Evolutionary conservation across 1,140 invertebrate species (phyloP), one percentile per base, ranked within the genome.

Genomic region (Laodelphax striatellus): DNA sequence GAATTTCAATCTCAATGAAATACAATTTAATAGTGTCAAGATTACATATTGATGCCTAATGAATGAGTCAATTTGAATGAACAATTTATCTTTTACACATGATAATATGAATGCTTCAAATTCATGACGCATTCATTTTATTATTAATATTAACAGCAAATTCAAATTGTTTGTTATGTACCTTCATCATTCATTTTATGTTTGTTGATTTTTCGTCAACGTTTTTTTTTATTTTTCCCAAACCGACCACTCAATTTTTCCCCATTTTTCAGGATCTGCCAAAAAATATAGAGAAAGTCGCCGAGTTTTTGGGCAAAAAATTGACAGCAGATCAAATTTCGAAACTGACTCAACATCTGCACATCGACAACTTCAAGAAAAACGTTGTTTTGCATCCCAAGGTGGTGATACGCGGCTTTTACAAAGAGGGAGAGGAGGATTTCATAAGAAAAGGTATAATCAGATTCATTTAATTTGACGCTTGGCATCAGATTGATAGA

Each of bases 271-370:
- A 79, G 68, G 80, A 92, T 72, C 75, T 87, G 59, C 73, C 76
- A 1, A 74, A 70, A 1, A 79, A 78, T 0, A 80, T 92, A 3
- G 73, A 76, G 16, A 82, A 79, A 67, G 85, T 90, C 14, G 86
- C 87, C 0, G 68, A 79, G 22, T 94, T 93, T 70, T 46, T 88
- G 1, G 75, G 72, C 21, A 83, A 82, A 66, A 63, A 69, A 0
- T 77, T 80, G 10, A 76, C 70, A 1, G 68, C 76, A 0, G 75
- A 78, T 14, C 67, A 86, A 66, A 65, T 86, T 1, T 59, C 68
- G 1, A 72, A 72, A 41, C 71, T 89, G 2, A 72, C 74, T 9
- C 70, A 83, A 28, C 82, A 89, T 66, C 76, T 88, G 62, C 58
- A 72, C 46, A 78, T 80, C 28, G 63, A 64, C 50, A 69, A 65